These are phyloP conservation scores for Ctenodactylus gundi DNA, from an alignment of 2,113 vertebrate species.

Conservation along the genomic window DNA sequence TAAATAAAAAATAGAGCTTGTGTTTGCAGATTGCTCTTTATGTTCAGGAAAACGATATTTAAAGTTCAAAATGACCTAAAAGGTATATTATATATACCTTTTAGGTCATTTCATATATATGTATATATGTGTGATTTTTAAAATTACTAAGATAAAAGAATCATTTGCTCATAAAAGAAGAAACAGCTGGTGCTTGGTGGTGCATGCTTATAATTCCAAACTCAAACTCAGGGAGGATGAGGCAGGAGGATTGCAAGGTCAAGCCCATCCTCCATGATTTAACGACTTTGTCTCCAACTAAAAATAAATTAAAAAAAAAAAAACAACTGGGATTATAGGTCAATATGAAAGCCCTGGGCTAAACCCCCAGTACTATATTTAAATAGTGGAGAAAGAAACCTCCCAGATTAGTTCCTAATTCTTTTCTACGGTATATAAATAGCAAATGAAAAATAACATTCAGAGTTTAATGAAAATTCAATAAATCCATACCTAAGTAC, in stretches of 20 bases:
- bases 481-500: neutral
- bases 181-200: neutral
- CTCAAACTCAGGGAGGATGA: neutral
- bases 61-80: neutral
- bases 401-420: neutral
- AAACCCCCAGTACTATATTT: neutral
- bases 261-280: neutral
- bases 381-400: too few relatives aligned
- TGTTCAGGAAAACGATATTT: neutral
- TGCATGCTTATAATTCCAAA: neutral
- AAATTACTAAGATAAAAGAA: conserved; percentile 15
- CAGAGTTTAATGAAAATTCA: conserved; percentile 10
- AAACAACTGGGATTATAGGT: neutral
- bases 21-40: neutral
- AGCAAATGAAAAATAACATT: neutral
- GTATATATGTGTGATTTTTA: too few relatives aligned
- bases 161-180: neutral
- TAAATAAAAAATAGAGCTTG: neutral
- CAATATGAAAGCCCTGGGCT: neutral
- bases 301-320: too few relatives aligned
- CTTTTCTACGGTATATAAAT: neutral
- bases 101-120: too few relatives aligned
- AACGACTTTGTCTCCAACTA: too few relatives aligned
- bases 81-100: too few relatives aligned
- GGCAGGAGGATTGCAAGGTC: neutral